Conservation (phyloP, 2,888 invertebrate species). For the Cyclophora punctaria region DNA sequence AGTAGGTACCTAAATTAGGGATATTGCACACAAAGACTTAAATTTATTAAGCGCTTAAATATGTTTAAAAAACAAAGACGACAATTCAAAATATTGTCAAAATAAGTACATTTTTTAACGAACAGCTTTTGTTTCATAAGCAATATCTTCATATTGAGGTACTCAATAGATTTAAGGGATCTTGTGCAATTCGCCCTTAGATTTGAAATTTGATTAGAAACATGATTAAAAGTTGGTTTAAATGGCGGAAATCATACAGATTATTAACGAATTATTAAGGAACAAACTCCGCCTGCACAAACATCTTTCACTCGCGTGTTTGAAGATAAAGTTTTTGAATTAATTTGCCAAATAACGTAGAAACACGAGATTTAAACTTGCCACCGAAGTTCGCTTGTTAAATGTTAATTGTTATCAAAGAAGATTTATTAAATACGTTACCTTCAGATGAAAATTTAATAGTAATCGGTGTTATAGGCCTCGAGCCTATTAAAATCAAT, state of each 20-base stretch:
- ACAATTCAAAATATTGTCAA: too few species aligned
- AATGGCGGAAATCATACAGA: constrained; percentile 10
- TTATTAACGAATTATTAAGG: constrained; percentile 42
- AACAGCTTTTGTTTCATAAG: too few species aligned
- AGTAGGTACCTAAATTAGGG: too few species aligned
- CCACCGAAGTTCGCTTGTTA: constrained; percentile 62
- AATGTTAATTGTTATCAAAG: constrained; percentile 64
- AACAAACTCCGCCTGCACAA: constrained; percentile 51
- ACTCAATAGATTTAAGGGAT: too few species aligned
- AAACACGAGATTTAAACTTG: constrained; percentile 66
- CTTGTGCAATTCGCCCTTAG: too few species aligned
- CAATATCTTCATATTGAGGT: too few species aligned
- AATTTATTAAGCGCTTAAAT: too few species aligned
- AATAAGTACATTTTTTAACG: too few species aligned
- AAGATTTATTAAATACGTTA: constrained; percentile 29
- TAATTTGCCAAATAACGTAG: constrained; percentile 68
- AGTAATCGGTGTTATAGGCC: not conserved
- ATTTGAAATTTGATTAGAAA: not conserved
- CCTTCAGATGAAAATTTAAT: not conserved
- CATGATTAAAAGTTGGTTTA: not conserved
- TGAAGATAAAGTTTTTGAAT: constrained; percentile 62
- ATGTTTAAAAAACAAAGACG: too few species aligned
- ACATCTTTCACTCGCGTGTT: constrained; percentile 62
- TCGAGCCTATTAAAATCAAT: too few species aligned
- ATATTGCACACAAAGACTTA: too few species aligned